Base-by-base conservation (phyloP, 2,113 vertebrate species). In the Pseudorhombus dupliciocellatus region DNA sequence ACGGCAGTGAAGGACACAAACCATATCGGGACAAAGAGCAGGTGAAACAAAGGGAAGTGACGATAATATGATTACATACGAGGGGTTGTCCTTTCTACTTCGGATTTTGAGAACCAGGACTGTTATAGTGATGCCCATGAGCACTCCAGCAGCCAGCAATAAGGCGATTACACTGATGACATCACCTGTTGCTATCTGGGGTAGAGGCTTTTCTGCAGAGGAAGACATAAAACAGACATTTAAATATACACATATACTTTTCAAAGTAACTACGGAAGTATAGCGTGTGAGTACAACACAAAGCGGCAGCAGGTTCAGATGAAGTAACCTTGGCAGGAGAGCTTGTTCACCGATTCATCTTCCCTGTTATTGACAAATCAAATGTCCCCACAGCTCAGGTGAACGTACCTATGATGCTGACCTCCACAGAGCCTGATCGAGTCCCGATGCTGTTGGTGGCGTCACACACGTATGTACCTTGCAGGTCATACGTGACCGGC, bases 371-470 rank as follows among this genome's bases (percentile, higher is more conserved):
- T 16, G 28, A 46, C 7, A 26, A 40, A 40, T 21, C 31, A 58
- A 31, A 28, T 58, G 24, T 60, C 20, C 11, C 7, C 21, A 21
- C 11, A 78, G 52, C 20, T 28, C 4, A 48, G 51, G 55, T 34
- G 26, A 65, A 92, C 89, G 1, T 95, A 99, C 98, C 98, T 94
- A 96, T 96, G 66, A 99, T 89, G 84, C 95, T 96, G 90, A 99
- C 94, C 37, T 97, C 97, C 87, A 98, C 94, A 63, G 94, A 92
- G 73, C 92, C 96, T 0, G 96, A 96, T 16, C 95, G 93, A 0
- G 96, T 98, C 12, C 98, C 97, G 0, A 99, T 96, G 84, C 94
- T 93, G 51, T 99, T 99, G 70, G 95, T 96, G 52, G 97, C 97
- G 40, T 99, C 95, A 18, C 98, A 99, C 84, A 96, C 73, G 1